Evolutionary conservation across 2,888 invertebrate genomes (phyloP).

Genomic region (Pharmacophagus antenor): DNA sequence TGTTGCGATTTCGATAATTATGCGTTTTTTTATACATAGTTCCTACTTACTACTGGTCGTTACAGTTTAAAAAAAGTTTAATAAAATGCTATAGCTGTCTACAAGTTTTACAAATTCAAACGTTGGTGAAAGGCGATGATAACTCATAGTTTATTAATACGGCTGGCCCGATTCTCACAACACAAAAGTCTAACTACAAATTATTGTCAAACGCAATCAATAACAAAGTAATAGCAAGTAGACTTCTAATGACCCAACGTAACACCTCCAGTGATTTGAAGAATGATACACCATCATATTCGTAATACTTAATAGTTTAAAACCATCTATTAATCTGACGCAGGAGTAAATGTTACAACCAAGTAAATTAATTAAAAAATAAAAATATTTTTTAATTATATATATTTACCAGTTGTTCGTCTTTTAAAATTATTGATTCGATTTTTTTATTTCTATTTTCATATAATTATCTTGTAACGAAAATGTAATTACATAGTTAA

Average conservation of each 20-base stretch:
- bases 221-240: constrained; percentile 57
- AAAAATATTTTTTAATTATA: too few species aligned
- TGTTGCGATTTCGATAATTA: too few species aligned
- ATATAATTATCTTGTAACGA: too few species aligned
- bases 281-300: constrained; percentile 11
- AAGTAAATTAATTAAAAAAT: background rate
- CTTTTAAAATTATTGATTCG: too few species aligned
- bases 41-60: background rate
- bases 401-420: too few species aligned
- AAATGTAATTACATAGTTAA: background rate
- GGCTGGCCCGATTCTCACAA: constrained; percentile 51
- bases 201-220: constrained; percentile 68
- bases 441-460: too few species aligned
- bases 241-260: constrained; percentile 65
- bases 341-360: constrained; percentile 3
- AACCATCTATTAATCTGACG: constrained; percentile 15
- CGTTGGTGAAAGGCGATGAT: constrained; percentile 43
- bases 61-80: background rate
- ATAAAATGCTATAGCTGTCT: constrained; percentile 10
- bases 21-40: background rate
- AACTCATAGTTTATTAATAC: constrained; percentile 37
- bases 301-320: constrained; percentile 19
- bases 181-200: constrained; percentile 47
- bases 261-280: constrained; percentile 40
- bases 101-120: constrained; percentile 20